Base-by-base conservation (phyloP, 2,113 vertebrate species). In the Brachypodius melanocephalos region DNA sequence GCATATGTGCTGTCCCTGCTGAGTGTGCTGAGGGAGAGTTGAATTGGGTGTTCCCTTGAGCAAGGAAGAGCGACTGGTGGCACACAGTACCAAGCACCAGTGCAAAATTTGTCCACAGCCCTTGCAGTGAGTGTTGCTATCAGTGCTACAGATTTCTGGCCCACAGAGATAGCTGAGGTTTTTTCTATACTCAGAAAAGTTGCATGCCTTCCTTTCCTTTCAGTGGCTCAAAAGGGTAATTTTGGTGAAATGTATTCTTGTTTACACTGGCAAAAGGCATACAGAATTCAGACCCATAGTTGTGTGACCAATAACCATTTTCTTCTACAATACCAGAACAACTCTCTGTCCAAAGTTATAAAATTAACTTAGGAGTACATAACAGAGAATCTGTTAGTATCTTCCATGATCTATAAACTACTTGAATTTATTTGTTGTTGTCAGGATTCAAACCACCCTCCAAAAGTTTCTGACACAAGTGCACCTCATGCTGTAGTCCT, bases 401-500 rank as follows among this genome's bases (percentile, higher is more conserved):
- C 48, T 46, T 76, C 86, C 18, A 55, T 89, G 40, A 63, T 82
- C 76, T 52, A 51, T 89, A 82, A 92, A 85, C 67, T 40, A 13
- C 28, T 72, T 92, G 29, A 14, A 59, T 90, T 87, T 94, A 52
- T 95, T 94, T 94, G 16, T 89, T 51, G 46, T 96, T 90, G 63
- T 76, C 90, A 98, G 98, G 98, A 96, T 76, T 89, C 96, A 55
- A 89, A 95, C 78, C 76, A 71, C 15, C 17, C 89, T 74, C 93
- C 79, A 92, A 98, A 96, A 73, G 72, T 94, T 82, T 87, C 78
- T 92, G 97, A 97, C 62, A 66, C 88, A 48, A 85, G 72, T 88
- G 95, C 71, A 48, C 96, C 98, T n/a, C 98, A 98, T 62, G 99
- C 98, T 73, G 81, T 99, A 76, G 99, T 97, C 38, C 79, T 99